phyloP scores from a whole-genome alignment of 2,113 vertebrate species.

The Maccullochella peelii region DNA sequence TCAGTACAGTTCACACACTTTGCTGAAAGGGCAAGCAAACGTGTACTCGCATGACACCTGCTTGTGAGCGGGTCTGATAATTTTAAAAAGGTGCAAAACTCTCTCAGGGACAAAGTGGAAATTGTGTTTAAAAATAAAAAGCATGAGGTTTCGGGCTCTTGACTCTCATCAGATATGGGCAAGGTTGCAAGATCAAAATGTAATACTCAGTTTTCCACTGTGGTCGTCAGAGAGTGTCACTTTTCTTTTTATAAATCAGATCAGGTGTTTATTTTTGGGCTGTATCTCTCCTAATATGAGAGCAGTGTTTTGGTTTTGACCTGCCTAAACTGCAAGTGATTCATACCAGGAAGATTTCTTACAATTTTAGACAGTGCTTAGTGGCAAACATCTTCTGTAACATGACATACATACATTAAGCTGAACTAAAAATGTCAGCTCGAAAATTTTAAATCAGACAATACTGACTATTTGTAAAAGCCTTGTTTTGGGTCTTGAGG shows the following conservation, averaged over 20 bases:
- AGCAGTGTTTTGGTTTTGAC: neutral
- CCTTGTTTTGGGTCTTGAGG: neutral
- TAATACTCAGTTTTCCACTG: neutral
- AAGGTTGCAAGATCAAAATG: neutral
- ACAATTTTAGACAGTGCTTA: neutral
- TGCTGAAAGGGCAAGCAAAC: neutral
- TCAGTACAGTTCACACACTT: conserved; percentile 14
- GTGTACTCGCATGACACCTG: conserved; percentile 16
- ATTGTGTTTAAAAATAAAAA: conserved; percentile 14
- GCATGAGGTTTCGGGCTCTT: neutral
- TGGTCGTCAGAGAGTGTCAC: neutral
- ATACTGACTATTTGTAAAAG: neutral
- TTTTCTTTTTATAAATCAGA: neutral
- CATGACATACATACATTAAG: conserved; percentile 2
- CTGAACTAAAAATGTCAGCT: neutral
- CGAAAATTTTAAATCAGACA: neutral
- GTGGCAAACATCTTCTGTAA: neutral
- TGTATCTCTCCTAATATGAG: neutral
- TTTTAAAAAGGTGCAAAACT: conserved; percentile 20
- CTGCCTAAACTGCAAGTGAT: conserved; percentile 17
- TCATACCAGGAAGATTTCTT: conserved; percentile 2
- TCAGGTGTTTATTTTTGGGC: conserved; percentile 3
- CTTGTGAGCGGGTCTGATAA: neutral
- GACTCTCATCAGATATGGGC: neutral
- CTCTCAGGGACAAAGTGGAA: neutral